Evolutionary conservation across 2,888 invertebrate species (phyloP).

Genomic region (Carcina quercana): DNA sequence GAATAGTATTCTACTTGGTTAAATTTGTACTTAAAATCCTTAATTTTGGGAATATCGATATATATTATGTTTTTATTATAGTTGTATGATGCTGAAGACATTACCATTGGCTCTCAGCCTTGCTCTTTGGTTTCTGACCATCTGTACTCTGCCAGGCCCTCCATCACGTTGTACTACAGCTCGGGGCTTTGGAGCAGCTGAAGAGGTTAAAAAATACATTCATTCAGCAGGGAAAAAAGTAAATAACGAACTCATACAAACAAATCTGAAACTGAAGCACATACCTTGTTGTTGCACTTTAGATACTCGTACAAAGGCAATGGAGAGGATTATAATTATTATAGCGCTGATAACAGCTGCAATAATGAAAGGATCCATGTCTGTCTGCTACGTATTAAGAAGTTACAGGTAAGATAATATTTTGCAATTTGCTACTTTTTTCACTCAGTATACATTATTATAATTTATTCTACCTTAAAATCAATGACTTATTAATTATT

Average conservation of each 20-base stretch:
- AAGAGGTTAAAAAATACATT: conserved; percentile 2
- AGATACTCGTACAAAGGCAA: conserved; percentile 47
- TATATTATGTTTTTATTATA: too few relatives aligned
- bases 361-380: conserved; percentile 62
- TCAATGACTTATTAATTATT: too few relatives aligned
- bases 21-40: too few relatives aligned
- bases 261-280: conserved; percentile 6
- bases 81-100: too few relatives aligned
- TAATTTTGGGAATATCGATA: too few relatives aligned
- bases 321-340: conserved; percentile 43
- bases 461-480: too few relatives aligned
- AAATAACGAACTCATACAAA: not conserved
- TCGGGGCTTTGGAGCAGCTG: conserved; percentile 48
- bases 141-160: conserved; percentile 80
- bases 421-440: too few relatives aligned
- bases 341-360: conserved; percentile 58
- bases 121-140: conserved; percentile 81
- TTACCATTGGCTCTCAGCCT: conserved; percentile 76
- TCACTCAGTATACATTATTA: too few relatives aligned
- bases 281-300: conserved; percentile 49
- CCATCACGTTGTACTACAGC: conserved; percentile 65
- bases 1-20: too few relatives aligned
- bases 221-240: not conserved
- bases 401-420: not conserved
- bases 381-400: too few relatives aligned